Base-by-base conservation (phyloP, 2,797 vertebrate species). In the Carduelis carduelis region DNA sequence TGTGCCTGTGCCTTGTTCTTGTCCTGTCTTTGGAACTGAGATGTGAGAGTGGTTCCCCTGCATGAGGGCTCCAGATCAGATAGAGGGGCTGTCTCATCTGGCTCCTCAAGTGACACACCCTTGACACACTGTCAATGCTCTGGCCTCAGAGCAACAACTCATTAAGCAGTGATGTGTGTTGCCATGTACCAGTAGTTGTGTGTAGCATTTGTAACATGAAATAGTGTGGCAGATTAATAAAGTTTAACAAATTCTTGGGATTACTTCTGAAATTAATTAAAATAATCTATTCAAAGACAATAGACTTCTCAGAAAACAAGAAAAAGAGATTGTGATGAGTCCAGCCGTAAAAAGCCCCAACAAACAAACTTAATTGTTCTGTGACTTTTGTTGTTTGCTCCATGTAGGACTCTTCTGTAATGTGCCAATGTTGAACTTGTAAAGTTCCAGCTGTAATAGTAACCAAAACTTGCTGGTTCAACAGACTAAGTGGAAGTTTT, bases 391-490 rank as follows among this genome's bases (percentile, higher is more conserved):
- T 80, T 96, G 83, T 57, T 74, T 92, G 22, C n/a, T 61, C 22
- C 57, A 1, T 57, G 26, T 57, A 22, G 63, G 72, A 74, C 76
- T 90, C 74, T 81, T 71, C 53, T 87, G 65, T 77, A 95, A 87
- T 81, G 74, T 37, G 68, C 85, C 82, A 92, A 47, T 63, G 57
- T 55, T 92, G 59, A 78, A 47, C 93, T 87, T 95, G 70, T 91
- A 93, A 95, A 87, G 87, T 78, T 89, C 59, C 81, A 96, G 43
- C 78, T 94, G 80, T 89, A 92, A 56, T 60, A 82, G 83, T 83
- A 80, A 87, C 87, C 61, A 82, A 82, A 92, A 94, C 60, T 96
- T 90, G 81, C 89, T 94, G 55, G 46, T 79, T 96, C 82, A 95
- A 91, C 60, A 90, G 74, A 89, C 66, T 89, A 11, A 74, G 30